Evolutionary conservation across 2,888 invertebrate genomes (phyloP), one percentile per base, ranked within the genome.

Genomic region (Eugnorisma glareosa): DNA sequence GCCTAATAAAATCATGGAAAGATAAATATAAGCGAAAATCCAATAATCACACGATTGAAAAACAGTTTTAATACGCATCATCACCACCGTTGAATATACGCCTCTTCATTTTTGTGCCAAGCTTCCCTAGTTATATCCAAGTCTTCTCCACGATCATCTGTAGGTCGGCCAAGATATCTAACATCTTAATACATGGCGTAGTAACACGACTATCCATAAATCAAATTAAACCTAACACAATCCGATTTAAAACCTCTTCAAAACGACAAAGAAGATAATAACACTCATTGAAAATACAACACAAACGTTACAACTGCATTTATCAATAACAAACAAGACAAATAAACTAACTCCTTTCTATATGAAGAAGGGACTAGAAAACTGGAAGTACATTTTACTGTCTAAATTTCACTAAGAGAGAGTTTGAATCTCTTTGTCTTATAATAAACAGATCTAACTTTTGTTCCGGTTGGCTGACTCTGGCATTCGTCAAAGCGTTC

Each of bases 401-500:
- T 89, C 87, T 90, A 87, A 88, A 86, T 90, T 86, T 90, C 83
- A 86, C 75, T 83, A 82, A 87, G 76, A 83, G 81, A 86, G 83
- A 86, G 83, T 87, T 88, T 88, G 82, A 88, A 89, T 88, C 84
- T 85, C 86, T 89, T 79, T 85, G 85, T 85, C 78, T 83, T 78
- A 86, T 85, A 90, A 91, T 90, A 91, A 90, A 91, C 91, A 89
- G 86, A 83, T 87, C 86, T 83, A 89, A 91, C 89, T 89, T 89
- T 88, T 84, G 85, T 88, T 85, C 87, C 80, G 89, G 88, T 86
- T 87, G 89, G 87, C 89, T 91, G 89, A 87, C 85, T 89, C 87
- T 83, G 90, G 90, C 86, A 92, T 92, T 89, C 89, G 90, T 92
- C 91, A 92, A 92, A 92, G 92, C 91, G 89, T 92, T 91, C 88